phyloP scores from a whole-genome alignment of 1,140 invertebrate genomes.

The Neotoxoptera formosana region DNA sequence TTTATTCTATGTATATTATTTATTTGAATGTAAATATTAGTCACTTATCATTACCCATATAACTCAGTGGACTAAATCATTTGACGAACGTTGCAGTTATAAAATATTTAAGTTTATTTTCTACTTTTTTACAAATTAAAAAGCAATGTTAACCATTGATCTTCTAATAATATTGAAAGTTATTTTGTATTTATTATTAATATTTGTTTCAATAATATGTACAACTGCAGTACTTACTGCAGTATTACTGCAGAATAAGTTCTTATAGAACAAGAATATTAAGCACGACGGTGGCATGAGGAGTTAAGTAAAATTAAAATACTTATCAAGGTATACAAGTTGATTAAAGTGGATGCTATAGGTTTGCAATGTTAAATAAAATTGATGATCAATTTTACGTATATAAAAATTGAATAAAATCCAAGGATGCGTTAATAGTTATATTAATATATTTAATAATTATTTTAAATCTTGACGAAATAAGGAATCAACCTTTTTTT shows the following conservation, averaged over 20 bases:
- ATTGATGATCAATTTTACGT: not conserved
- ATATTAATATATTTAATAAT: not conserved
- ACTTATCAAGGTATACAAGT: too few species aligned
- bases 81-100: not conserved
- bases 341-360: too few species aligned
- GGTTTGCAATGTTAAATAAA: too few species aligned
- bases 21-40: not conserved
- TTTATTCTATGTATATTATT: not conserved
- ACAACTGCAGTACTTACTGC: too few species aligned
- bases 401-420: not conserved
- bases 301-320: too few species aligned
- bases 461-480: not conserved
- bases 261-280: too few species aligned
- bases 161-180: not conserved
- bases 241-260: too few species aligned
- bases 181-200: not conserved
- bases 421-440: not conserved
- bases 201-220: too few species aligned
- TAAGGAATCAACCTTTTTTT: not conserved
- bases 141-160: not conserved
- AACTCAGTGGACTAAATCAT: not conserved
- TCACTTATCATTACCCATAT: too few species aligned
- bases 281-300: too few species aligned
- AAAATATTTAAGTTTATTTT: not conserved
- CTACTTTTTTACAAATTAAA: too few species aligned